These are phyloP conservation scores for Frankliniella intonsa DNA, from an alignment of 2,888 invertebrate genomes.

Conservation along the genomic window DNA sequence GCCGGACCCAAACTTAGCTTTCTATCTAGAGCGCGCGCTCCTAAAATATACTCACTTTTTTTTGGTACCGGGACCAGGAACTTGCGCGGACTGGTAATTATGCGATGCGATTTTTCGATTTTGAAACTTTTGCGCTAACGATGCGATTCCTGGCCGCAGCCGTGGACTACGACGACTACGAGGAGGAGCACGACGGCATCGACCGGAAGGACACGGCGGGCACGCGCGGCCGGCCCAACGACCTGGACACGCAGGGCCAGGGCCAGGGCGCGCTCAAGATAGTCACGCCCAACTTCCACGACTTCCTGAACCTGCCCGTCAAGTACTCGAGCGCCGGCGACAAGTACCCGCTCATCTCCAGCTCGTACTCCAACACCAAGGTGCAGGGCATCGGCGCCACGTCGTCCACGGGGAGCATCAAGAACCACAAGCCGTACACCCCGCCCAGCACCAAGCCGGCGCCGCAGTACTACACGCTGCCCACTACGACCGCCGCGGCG, in stretches of 20 bases:
- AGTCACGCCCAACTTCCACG: constrained; percentile 56
- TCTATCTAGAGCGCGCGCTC: too few species aligned
- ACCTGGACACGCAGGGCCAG: constrained; percentile 45
- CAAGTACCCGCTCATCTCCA: constrained; percentile 65
- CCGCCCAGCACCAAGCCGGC: constrained; percentile 25
- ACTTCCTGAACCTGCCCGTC: constrained; percentile 62
- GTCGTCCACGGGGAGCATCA: constrained; percentile 39
- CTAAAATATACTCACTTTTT: too few species aligned
- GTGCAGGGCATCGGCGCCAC: constrained; percentile 53
- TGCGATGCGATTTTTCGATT: too few species aligned
- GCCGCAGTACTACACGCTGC: constrained; percentile 37
- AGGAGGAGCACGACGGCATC: constrained; percentile 43
- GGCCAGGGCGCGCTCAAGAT: constrained; percentile 36
- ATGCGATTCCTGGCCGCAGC: background rate
- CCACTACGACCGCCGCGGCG: constrained; percentile 40
- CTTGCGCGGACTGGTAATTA: too few species aligned
- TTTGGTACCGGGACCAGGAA: too few species aligned
- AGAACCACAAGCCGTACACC: constrained; percentile 40
- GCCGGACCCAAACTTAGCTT: too few species aligned
- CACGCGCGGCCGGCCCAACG: constrained; percentile 50
- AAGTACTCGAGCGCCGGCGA: constrained; percentile 57
- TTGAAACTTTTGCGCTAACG: too few species aligned
- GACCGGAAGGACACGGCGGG: constrained; percentile 50
- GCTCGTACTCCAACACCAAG: constrained; percentile 66
- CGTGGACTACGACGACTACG: constrained; percentile 39